A percentile compares a stretch with the other conserved stretches of the same genome.
Conservation (phyloP, 2,113 vertebrate genomes). For the Perca flavescens region DNA sequence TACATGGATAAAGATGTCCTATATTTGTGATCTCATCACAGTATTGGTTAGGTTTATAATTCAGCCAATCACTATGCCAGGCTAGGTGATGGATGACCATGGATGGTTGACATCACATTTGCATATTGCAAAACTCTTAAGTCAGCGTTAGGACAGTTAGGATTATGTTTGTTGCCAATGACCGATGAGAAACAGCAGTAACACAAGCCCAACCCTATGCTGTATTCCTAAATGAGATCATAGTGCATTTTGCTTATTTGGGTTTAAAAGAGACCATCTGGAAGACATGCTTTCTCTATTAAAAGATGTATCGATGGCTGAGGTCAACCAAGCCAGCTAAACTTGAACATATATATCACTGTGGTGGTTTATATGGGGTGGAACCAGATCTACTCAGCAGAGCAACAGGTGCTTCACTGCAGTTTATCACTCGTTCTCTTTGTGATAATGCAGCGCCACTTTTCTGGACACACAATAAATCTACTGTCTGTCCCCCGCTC, state of each 20-base stretch:
- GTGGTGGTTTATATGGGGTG: not conserved
- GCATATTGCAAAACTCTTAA: not conserved
- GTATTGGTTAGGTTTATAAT: not conserved
- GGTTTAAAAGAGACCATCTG: not conserved
- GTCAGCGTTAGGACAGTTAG: no score
- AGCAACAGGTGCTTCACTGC: slow-evolving; percentile 27
- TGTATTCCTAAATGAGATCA: not conserved
- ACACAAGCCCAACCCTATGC: not conserved
- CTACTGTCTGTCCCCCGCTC: not conserved
- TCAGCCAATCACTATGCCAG: not conserved
- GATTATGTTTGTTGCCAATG: not conserved
- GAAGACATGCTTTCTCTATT: not conserved
- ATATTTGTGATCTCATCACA: not conserved
- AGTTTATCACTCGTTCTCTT: not conserved
- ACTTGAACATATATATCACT: not conserved
- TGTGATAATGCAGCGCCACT: not conserved
- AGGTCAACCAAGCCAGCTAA: not conserved
- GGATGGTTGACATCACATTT: not conserved
- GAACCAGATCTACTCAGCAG: slow-evolving; percentile 10
- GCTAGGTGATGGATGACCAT: not conserved
- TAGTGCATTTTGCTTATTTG: not conserved
- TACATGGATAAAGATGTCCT: not conserved
- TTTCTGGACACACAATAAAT: slow-evolving; percentile 4
- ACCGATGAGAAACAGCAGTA: not conserved
- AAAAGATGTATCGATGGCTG: not conserved